phyloP scores from a whole-genome alignment of 2,797 vertebrate species.

The Helostoma temminkii region DNA sequence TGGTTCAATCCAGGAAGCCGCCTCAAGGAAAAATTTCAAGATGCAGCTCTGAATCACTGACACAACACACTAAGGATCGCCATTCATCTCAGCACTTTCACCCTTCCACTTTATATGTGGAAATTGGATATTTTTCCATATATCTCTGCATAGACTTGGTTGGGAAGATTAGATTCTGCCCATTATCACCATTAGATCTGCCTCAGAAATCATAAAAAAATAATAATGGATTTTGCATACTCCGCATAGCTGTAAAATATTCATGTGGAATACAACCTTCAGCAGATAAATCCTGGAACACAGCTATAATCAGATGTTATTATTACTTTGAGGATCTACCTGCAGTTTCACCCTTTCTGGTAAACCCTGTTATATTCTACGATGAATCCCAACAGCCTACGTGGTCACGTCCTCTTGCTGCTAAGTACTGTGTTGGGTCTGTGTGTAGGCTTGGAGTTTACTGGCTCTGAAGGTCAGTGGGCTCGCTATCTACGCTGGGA shows the following conservation, averaged over 20 bases:
- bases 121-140: slow-evolving; percentile 65
- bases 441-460: slow-evolving; percentile 92
- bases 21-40: slow-evolving; percentile 73
- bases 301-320: slow-evolving; percentile 72
- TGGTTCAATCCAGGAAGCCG: slow-evolving; percentile 78
- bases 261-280: slow-evolving; percentile 72
- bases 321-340: slow-evolving; percentile 68
- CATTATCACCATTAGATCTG: slow-evolving; percentile 59
- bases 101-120: slow-evolving; percentile 38
- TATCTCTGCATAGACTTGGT: slow-evolving; percentile 37
- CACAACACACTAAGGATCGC: slow-evolving; percentile 40
- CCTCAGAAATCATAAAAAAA: slow-evolving; percentile 33
- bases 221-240: slow-evolving; percentile 50
- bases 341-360: slow-evolving; percentile 43
- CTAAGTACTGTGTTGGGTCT: slow-evolving; percentile 89
- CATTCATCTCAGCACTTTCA: slow-evolving; percentile 42
- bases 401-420: slow-evolving; percentile 87
- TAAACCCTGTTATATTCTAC: slow-evolving; percentile 73
- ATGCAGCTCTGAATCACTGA: slow-evolving; percentile 68
- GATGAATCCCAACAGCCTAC: slow-evolving; percentile 85
- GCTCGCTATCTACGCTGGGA: slow-evolving; percentile 98
- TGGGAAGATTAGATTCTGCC: slow-evolving; percentile 53
- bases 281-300: slow-evolving; percentile 60
- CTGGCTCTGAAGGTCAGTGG: slow-evolving; percentile 95
- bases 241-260: slow-evolving; percentile 52